phyloP scores from a whole-genome alignment of 2,797 vertebrate genomes.

The Harpagifer antarcticus region DNA sequence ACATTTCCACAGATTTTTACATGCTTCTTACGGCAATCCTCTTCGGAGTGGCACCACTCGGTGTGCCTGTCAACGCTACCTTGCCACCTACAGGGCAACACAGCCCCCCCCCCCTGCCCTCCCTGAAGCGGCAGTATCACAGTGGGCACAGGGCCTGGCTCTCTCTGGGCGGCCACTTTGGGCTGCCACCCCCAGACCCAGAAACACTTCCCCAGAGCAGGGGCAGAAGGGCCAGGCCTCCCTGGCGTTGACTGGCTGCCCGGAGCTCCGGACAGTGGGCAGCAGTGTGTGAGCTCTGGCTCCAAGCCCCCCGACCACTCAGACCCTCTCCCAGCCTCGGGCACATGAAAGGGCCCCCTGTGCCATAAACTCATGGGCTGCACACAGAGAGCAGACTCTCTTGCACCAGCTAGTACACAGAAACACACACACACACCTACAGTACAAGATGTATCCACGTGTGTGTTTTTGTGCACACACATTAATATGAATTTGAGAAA shows the following conservation, averaged over 20 bases:
- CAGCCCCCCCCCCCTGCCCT: slow-evolving; percentile 47
- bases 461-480: slow-evolving; percentile 16
- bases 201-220: slow-evolving; percentile 86
- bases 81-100: slow-evolving; percentile 73
- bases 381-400: slow-evolving; percentile 72
- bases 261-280: slow-evolving; percentile 85
- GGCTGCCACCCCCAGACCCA: slow-evolving; percentile 78
- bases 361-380: slow-evolving; percentile 83
- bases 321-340: slow-evolving; percentile 84
- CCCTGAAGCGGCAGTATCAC: slow-evolving; percentile 52
- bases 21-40: slow-evolving; percentile 21
- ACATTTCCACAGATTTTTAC: slow-evolving; percentile 21
- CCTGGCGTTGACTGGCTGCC: slow-evolving; percentile 87
- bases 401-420: slow-evolving; percentile 41
- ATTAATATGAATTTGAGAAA: slow-evolving; percentile 29
- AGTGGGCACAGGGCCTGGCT: slow-evolving; percentile 76
- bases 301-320: slow-evolving; percentile 86
- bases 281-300: slow-evolving; percentile 87
- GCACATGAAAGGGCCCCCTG: slow-evolving; percentile 89
- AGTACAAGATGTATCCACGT: slow-evolving; percentile 31
- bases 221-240: slow-evolving; percentile 84
- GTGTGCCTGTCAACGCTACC: slow-evolving; percentile 73
- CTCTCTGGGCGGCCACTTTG: slow-evolving; percentile 87
- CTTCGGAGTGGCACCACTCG: slow-evolving; percentile 65
- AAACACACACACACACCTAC: slow-evolving; percentile 42